phyloP scores from a whole-genome alignment of 1,140 invertebrate genomes.

The Leptopilina boulardi region DNA sequence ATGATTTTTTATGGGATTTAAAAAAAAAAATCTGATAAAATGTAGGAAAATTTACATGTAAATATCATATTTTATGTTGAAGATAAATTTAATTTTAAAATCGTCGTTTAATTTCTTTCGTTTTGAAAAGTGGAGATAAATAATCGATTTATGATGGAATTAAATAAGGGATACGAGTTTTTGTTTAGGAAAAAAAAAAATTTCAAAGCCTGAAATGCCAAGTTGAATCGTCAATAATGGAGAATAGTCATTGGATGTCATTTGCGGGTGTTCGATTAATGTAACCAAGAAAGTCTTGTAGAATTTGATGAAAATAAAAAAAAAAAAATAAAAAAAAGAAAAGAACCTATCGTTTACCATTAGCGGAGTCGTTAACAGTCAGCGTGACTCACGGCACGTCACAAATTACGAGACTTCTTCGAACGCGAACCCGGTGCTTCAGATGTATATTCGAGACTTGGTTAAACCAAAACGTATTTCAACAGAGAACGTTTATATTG shows the following conservation, averaged over 20 bases:
- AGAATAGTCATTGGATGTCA: not conserved
- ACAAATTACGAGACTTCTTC: constrained; percentile 50
- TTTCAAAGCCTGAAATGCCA: not conserved
- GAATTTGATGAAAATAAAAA: constrained; percentile 38
- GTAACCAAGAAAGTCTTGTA: constrained; percentile 38
- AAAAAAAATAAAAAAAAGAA: not conserved
- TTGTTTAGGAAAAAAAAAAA: too few species aligned
- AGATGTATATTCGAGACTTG: constrained; percentile 54
- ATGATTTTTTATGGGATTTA: too few species aligned
- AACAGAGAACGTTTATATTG: constrained; percentile 61
- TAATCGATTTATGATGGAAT: too few species aligned
- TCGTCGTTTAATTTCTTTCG: too few species aligned
- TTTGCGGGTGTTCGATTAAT: constrained; percentile 44
- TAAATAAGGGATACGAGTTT: too few species aligned
- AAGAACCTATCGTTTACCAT: constrained; percentile 43
- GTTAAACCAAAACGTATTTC: constrained; percentile 56
- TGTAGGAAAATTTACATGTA: too few species aligned
- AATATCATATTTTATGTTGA: too few species aligned
- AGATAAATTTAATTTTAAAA: too few species aligned
- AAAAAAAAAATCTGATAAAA: too few species aligned
- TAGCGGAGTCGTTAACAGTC: constrained; percentile 53
- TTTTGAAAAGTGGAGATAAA: too few species aligned
- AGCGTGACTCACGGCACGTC: constrained; percentile 54
- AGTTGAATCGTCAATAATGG: not conserved
- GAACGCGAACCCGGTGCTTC: constrained; percentile 44